Evolutionary conservation across 2,113 vertebrate species (phyloP).

Genomic region (Crocuta crocuta): DNA sequence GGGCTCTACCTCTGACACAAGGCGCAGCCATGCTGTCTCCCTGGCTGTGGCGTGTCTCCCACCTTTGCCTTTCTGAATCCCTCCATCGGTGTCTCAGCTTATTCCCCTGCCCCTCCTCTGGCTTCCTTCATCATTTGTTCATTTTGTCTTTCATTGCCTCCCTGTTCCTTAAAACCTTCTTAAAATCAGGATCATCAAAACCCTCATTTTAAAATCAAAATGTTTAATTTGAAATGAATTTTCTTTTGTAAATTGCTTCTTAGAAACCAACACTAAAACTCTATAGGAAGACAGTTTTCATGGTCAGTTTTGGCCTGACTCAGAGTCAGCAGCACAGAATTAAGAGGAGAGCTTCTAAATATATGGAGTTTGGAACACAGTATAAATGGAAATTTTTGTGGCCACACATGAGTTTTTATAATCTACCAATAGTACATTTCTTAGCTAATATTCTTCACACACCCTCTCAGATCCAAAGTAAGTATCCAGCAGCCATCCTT

Average conservation of each 20-base stretch:
- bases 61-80: not conserved
- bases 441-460: conserved; percentile 35
- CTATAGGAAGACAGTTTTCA: conserved; percentile 17
- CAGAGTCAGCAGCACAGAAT: conserved; percentile 36
- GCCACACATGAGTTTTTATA: not conserved
- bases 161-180: not conserved
- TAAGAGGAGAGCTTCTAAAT: conserved; percentile 46
- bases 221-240: conserved; percentile 56
- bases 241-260: conserved; percentile 39
- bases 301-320: conserved; percentile 41
- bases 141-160: not conserved
- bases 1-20: not conserved
- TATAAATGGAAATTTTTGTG: conserved; percentile 48
- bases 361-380: not conserved
- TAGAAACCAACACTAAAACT: not conserved
- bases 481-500: conserved; percentile 41
- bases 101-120: not conserved
- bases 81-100: not conserved
- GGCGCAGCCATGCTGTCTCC: not conserved
- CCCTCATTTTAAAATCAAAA: conserved; percentile 24
- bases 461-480: conserved; percentile 32
- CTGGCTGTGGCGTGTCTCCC: not conserved
- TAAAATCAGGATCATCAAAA: conserved; percentile 24
- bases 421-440: conserved; percentile 38
- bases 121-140: not conserved